These are phyloP conservation scores for Drosophila nigrodunni DNA, from an alignment of 1,140 invertebrate genomes.

Conservation along the genomic window DNA sequence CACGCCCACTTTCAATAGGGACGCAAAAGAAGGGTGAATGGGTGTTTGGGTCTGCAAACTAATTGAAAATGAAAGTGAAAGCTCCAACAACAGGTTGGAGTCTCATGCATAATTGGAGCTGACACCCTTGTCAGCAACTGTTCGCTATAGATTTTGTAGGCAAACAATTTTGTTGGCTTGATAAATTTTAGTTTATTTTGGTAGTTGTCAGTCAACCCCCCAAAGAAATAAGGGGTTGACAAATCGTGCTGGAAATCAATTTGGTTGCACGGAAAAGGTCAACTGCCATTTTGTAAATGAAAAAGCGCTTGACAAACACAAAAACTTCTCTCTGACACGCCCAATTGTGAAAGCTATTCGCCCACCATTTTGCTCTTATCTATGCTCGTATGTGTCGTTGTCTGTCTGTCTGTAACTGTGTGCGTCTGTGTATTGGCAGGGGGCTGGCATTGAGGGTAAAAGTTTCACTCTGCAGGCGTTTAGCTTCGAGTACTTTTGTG, in stretches of 20 bases:
- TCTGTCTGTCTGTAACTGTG: slow-evolving; percentile 22
- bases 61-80: slow-evolving; percentile 77
- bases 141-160: slow-evolving; percentile 57
- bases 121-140: slow-evolving; percentile 76
- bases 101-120: slow-evolving; percentile 72
- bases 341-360: slow-evolving; percentile 28
- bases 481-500: slow-evolving; percentile 61
- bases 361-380: slow-evolving; percentile 61
- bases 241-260: slow-evolving; percentile 81
- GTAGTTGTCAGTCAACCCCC: neutral
- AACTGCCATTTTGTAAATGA: slow-evolving; percentile 77
- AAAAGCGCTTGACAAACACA: slow-evolving; percentile 44
- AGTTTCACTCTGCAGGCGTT: slow-evolving; percentile 54
- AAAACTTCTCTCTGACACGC: slow-evolving; percentile 35
- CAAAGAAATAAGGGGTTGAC: slow-evolving; percentile 67
- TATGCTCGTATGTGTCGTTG: slow-evolving; percentile 14
- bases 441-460: slow-evolving; percentile 9
- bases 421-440: neutral
- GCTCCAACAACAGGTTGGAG: slow-evolving; percentile 67
- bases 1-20: slow-evolving; percentile 64
- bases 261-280: slow-evolving; percentile 67
- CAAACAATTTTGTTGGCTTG: slow-evolving; percentile 65
- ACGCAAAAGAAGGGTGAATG: neutral
- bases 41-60: slow-evolving; percentile 41
- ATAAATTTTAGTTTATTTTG: slow-evolving; percentile 62